Percentiles rank a stretch among this genome's conserved stretches.
phyloP scores from a whole-genome alignment of 2,113 vertebrate genomes.

The Sander lucioperca region DNA sequence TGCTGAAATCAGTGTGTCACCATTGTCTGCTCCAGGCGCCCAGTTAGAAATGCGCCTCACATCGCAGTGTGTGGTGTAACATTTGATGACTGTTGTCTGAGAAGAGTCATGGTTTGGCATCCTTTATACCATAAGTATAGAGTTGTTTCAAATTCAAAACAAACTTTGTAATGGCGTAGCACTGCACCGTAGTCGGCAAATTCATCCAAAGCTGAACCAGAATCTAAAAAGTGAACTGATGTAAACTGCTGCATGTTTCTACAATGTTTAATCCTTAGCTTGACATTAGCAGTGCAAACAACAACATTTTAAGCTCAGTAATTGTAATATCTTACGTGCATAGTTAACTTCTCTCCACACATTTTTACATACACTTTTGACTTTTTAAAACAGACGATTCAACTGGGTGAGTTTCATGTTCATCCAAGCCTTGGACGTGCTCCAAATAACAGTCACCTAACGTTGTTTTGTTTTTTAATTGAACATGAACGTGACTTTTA shows the following conservation, averaged over 20 bases:
- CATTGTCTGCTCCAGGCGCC: background rate
- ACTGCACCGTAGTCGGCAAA: background rate
- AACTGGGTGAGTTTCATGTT: background rate
- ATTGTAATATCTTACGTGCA: background rate
- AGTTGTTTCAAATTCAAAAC: constrained; percentile 2
- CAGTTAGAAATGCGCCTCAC: background rate
- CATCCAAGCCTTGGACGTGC: background rate
- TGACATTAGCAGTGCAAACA: background rate
- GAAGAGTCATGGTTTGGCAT: too few relatives aligned
- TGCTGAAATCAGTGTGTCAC: background rate
- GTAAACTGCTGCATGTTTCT: background rate
- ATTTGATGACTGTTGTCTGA: too few relatives aligned
- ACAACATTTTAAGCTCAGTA: background rate
- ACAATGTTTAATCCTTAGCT: background rate
- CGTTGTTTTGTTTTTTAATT: background rate
- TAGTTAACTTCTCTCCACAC: background rate
- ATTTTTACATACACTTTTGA: background rate
- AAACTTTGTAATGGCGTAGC: background rate
- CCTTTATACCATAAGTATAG: too few relatives aligned
- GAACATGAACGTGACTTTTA: background rate
- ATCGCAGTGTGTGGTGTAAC: too few relatives aligned
- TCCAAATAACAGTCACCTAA: background rate
- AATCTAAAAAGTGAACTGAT: background rate
- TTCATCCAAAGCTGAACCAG: background rate
- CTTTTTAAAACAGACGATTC: background rate